Base-by-base conservation (phyloP, 2,113 vertebrate genomes). In the Perognathus longimembris region DNA sequence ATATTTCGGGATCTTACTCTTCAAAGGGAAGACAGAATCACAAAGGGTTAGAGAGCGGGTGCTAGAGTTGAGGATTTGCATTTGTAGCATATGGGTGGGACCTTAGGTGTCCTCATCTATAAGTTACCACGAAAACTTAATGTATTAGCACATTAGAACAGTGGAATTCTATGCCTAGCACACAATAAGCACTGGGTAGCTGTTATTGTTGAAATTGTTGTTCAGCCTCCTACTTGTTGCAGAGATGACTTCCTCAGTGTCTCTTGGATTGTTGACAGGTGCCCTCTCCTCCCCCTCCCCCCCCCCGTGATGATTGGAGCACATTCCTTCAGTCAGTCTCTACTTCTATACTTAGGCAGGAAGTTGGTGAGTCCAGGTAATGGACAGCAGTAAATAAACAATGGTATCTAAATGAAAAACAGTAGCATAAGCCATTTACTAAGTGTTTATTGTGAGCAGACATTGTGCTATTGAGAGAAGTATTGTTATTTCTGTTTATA, bases 341-440 rank as follows among this genome's bases (percentile, higher is more conserved):
- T 79, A n/a, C 5, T 32, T 81, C 24, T 28, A 4, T 67, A 12
- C 8, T 34, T 74, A 88, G 32, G 34, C 61, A 70, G n/a, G 59
- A 82, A 92, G 64, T 59, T 71, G 30, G 34, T 54, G 17, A 66
- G 76, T 85, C 70, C 66, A 32, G 21, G 40, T 36, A 34, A 57
- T 66, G 78, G n/a, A 73, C 12, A 45, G 20, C 74, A 76, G 59
- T 71, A 66, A 78, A 79, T 75, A 85, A 81, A 45, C 50, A 74
- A 59, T 42, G 67, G n/a, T 89, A 91, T 74, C 5, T 70, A 74
- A 64, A 32, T 59, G 85, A 84, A 32, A 77, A 67, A 82, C 6
- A 93, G n/a, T 34, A 93, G 69, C 54, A 88, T 42, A 71, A 75
- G 57, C 30, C 36, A 85, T 32, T 91, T 89, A 42, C 77, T 74